A percentile compares a stretch with the other conserved stretches of the same genome.
phyloP scores from a whole-genome alignment of 2,888 invertebrate genomes.

The Acronicta alni region DNA sequence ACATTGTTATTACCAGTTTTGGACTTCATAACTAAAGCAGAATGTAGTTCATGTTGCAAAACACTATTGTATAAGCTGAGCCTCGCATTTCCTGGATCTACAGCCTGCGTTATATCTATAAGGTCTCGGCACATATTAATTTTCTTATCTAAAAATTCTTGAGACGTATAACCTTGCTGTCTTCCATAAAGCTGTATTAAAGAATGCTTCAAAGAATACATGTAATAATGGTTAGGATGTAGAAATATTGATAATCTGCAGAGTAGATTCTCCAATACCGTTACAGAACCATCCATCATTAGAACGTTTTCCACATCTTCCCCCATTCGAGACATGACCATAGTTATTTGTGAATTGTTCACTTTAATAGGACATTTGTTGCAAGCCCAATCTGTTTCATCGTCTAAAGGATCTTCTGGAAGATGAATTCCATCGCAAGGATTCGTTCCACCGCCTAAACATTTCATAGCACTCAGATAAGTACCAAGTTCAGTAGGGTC shows the following conservation, averaged over 20 bases:
- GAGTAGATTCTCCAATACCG: conserved; percentile 90
- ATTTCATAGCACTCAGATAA: conserved; percentile 92
- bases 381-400: conserved; percentile 94
- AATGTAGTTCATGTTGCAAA: conserved; percentile 92
- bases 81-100: conserved; percentile 93
- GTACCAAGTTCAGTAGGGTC: conserved; percentile 95
- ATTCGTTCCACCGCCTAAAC: conserved; percentile 89
- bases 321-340: conserved; percentile 92
- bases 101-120: conserved; percentile 89
- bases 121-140: conserved; percentile 91
- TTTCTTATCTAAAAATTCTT: conserved; percentile 91
- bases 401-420: conserved; percentile 92
- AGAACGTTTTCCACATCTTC: conserved; percentile 93
- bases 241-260: conserved; percentile 92
- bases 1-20: conserved; percentile 75
- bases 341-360: conserved; percentile 90
- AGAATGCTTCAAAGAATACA: conserved; percentile 94
- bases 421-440: conserved; percentile 92
- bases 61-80: conserved; percentile 94
- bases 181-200: conserved; percentile 94
- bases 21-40: conserved; percentile 86
- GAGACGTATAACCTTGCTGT: conserved; percentile 90
- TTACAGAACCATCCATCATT: conserved; percentile 89
- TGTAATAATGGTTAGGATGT: conserved; percentile 95
- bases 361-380: conserved; percentile 91